Base-by-base conservation (phyloP, 1,140 invertebrate genomes). In the Polypedilum pembai region DNA sequence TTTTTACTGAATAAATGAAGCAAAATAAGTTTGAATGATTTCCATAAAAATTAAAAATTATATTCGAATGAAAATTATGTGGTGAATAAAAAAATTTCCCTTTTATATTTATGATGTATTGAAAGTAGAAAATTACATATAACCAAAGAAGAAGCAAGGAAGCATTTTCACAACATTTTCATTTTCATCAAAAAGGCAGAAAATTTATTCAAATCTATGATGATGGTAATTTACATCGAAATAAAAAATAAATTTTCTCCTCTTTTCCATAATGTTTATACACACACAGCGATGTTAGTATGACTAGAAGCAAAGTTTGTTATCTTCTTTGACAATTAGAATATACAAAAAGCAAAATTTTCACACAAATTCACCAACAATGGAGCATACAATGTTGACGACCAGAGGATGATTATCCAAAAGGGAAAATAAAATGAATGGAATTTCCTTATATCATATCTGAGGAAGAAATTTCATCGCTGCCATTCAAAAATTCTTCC, bases 201-300 rank as follows among this genome's bases (percentile, higher is more conserved):
- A 69, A 69, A 69, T 69, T 69, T 69, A 69, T 69, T 69, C 65
- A 69, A 69, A 69, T 69, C 65, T 69, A 69, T 69, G 65, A 69
- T 69, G 65, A 69, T 69, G 65, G 17, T 69, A 69, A 69, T 69
- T 69, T 69, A 66, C 65, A 69, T 69, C 7, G 63, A 66, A 66
- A 66, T 66, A 66, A 66, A 66, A 66, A n/a, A n/a, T n/a, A n/a
- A n/a, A n/a, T 69, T 69, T 69, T 69, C 12, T 21, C 65, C 65
- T 2, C 65, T 20, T 69, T 18, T 20, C 1, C 2, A 3, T 8
- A 15, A 18, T 69, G 17, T 33, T 33, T 1, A 21, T 8, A 66
- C 63, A 7, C 1, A 20, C 8, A 18, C n/a, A n/a, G n/a, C 63
- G 65, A 69, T 18, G 20, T 8, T 17, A 20, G 17, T 8, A 69